Conservation (phyloP, 2,888 invertebrate genomes). For the Drosophila picticornis region DNA sequence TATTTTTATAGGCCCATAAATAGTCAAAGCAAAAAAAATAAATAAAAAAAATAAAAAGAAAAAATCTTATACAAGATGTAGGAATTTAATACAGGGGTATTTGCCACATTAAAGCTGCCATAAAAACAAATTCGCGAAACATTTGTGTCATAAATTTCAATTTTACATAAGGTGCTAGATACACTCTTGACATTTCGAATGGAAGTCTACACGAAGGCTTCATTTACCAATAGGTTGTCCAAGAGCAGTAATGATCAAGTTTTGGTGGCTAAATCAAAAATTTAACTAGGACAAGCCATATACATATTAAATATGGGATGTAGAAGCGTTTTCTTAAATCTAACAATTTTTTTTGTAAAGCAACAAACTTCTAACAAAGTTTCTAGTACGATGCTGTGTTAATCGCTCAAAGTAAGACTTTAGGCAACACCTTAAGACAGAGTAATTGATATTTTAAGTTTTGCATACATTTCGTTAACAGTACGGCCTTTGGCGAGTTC, state of each 20-base stretch:
- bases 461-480: background rate
- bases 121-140: constrained; percentile 63
- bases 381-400: background rate
- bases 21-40: constrained; percentile 39
- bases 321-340: background rate
- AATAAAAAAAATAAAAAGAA: constrained; percentile 28
- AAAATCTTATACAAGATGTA: constrained; percentile 14
- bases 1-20: constrained; percentile 67
- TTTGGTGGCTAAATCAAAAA: background rate
- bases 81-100: constrained; percentile 56
- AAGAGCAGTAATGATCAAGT: background rate
- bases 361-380: background rate
- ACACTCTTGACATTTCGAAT: constrained; percentile 45
- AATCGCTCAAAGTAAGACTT: background rate
- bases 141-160: constrained; percentile 66
- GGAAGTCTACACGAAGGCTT: constrained; percentile 30
- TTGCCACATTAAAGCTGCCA: constrained; percentile 65
- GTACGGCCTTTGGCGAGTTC: constrained; percentile 37
- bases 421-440: background rate
- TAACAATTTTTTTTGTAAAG: background rate
- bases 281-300: background rate
- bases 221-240: constrained; percentile 28
- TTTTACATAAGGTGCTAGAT: constrained; percentile 47
- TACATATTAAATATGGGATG: background rate
- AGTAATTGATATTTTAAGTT: constrained; percentile 11